These are phyloP conservation scores for Tenualosa thibaudeaui DNA, from an alignment of 2,797 vertebrate species.

Conservation along the genomic window DNA sequence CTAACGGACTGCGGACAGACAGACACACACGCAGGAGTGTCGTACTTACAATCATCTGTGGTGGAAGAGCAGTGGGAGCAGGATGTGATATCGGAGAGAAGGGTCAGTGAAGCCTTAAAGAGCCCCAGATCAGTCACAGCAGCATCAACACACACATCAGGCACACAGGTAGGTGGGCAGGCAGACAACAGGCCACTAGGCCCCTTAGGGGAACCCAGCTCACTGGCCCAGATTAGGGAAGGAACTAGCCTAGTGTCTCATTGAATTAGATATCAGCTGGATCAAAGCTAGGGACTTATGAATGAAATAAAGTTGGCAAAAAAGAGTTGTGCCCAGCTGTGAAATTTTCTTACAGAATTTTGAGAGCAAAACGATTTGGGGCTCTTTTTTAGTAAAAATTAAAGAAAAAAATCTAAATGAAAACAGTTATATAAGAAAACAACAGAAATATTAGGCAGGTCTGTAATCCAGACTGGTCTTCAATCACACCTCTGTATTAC, in stretches of 20 bases:
- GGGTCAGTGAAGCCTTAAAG: slow-evolving; percentile 82
- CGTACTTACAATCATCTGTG: slow-evolving; percentile 99
- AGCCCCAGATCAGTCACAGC: slow-evolving; percentile 78
- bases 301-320: not conserved
- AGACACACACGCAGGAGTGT: slow-evolving; percentile 87
- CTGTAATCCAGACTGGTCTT: slow-evolving; percentile 58
- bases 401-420: slow-evolving; percentile 72
- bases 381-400: slow-evolving; percentile 76
- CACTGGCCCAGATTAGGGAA: not conserved
- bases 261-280: not conserved
- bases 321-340: not conserved
- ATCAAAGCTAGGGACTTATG: not conserved
- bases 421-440: slow-evolving; percentile 62
- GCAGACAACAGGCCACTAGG: not conserved
- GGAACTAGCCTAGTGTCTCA: not conserved
- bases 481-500: slow-evolving; percentile 22
- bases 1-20: slow-evolving; percentile 85
- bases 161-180: not conserved
- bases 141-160: slow-evolving; percentile 48
- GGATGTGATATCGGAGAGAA: slow-evolving; percentile 91
- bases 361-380: slow-evolving; percentile 70
- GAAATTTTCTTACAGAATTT: not conserved
- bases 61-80: slow-evolving; percentile 81
- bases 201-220: not conserved
- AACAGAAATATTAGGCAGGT: slow-evolving; percentile 54